A percentile compares a stretch with the other conserved stretches of the same genome.
Conservation (phyloP, 2,888 invertebrate species). For the Trichogramma evanescens region DNA sequence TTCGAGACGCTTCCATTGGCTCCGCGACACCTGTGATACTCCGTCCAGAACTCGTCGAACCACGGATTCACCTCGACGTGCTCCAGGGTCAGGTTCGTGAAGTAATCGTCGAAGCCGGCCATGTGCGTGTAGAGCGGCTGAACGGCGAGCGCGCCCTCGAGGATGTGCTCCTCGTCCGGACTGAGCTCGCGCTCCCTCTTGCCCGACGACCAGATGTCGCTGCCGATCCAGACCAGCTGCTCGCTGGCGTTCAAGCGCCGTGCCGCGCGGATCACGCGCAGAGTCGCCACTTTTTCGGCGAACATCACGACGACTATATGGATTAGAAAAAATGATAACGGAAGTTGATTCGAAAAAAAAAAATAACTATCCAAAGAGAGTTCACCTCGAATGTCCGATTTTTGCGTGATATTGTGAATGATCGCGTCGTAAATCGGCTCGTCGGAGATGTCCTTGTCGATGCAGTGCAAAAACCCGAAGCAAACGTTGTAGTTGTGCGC, state of each 20-base stretch:
- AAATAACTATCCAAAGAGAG: background rate
- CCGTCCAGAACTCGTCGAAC: conserved; percentile 51
- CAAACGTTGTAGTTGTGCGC: conserved; percentile 49
- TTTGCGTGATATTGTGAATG: conserved; percentile 42
- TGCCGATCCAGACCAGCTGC: conserved; percentile 51
- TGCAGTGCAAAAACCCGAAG: conserved; percentile 49
- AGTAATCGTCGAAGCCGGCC: conserved; percentile 51
- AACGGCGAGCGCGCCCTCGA: conserved; percentile 51
- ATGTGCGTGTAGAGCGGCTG: conserved; percentile 49
- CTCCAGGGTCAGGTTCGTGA: conserved; percentile 40
- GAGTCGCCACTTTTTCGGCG: conserved; percentile 47
- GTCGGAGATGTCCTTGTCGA: conserved; percentile 45
- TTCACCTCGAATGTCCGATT: conserved; percentile 49
- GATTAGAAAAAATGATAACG: conserved; percentile 1
- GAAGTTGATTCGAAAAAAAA: background rate
- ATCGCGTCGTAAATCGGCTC: conserved; percentile 47
- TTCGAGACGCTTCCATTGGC: background rate
- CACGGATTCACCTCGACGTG: conserved; percentile 48
- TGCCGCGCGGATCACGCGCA: conserved; percentile 48
- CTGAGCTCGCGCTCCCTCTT: conserved; percentile 14
- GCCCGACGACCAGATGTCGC: conserved; percentile 50
- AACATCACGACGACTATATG: conserved; percentile 51
- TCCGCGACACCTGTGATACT: conserved; percentile 37
- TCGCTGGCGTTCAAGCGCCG: conserved; percentile 34
- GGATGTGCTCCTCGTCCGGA: conserved; percentile 37